A percentile compares a stretch with the other conserved stretches of the same genome.
These are phyloP conservation scores for Varroa destructor DNA, from an alignment of 1,140 invertebrate genomes.

Conservation along the genomic window DNA sequence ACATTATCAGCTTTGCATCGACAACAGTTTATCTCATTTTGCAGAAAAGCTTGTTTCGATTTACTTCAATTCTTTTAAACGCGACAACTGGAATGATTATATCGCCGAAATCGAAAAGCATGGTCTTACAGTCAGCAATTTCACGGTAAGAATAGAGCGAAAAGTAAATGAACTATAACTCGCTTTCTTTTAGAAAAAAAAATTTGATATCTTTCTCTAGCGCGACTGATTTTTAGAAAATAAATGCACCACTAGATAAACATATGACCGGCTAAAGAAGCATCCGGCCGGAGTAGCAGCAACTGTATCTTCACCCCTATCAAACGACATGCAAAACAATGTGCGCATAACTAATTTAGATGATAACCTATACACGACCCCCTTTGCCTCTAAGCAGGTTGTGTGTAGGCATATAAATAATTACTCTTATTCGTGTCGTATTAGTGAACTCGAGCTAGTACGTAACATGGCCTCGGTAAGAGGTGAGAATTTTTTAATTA, in stretches of 20 bases:
- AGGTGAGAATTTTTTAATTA: too few relatives aligned
- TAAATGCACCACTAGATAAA: not conserved
- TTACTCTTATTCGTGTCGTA: too few relatives aligned
- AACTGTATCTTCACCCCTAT: too few relatives aligned
- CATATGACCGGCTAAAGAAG: not conserved
- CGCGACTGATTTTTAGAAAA: too few relatives aligned
- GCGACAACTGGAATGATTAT: slow-evolving; percentile 84
- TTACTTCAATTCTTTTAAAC: slow-evolving; percentile 77
- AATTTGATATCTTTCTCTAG: not conserved
- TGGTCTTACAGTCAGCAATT: slow-evolving; percentile 74
- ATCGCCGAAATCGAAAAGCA: slow-evolving; percentile 72
- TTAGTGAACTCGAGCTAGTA: too few relatives aligned
- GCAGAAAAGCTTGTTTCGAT: slow-evolving; percentile 80
- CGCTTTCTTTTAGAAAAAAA: not conserved
- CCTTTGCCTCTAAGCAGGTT: too few relatives aligned
- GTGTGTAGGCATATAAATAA: too few relatives aligned
- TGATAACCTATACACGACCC: too few relatives aligned
- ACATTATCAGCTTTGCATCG: slow-evolving; percentile 74
- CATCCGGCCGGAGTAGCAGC: too few relatives aligned
- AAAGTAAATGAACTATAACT: not conserved
- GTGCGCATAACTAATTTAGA: too few relatives aligned
- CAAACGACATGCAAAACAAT: too few relatives aligned
- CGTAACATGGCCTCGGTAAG: too few relatives aligned
- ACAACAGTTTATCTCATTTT: slow-evolving; percentile 85
- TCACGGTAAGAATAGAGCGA: slow-evolving; percentile 49